These are phyloP conservation scores for Drosophila melanogaster DNA, from an alignment of 1,140 invertebrate species.

Conservation along the genomic window Release_6_plus_ISO1_MT NT_037436.4:8539501-8540000, in stretches of 20 bases:
- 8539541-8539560: slow-evolving; percentile 70
- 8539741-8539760: neutral
- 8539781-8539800: neutral
- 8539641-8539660: slow-evolving; percentile 19
- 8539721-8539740: slow-evolving; percentile 58
- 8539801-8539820: neutral
- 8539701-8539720: slow-evolving; percentile 40
- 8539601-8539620: slow-evolving; percentile 78
- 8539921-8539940: too few species aligned
- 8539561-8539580: slow-evolving; percentile 34
- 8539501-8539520: slow-evolving; percentile 55
- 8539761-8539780: neutral
- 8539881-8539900: too few species aligned
- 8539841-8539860: too few species aligned
- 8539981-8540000: neutral
- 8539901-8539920: too few species aligned
- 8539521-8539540: slow-evolving; percentile 83
- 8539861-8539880: too few species aligned
- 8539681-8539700: slow-evolving; percentile 50
- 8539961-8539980: neutral
- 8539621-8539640: slow-evolving; percentile 33
- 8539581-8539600: slow-evolving; percentile 77
- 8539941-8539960: neutral
- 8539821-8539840: too few species aligned
- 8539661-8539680: slow-evolving; percentile 45